A percentile compares a stretch with the other conserved stretches of the same genome.
phyloP scores from a whole-genome alignment of 2,797 vertebrate species.

The Pseudopleuronectes americanus region DNA sequence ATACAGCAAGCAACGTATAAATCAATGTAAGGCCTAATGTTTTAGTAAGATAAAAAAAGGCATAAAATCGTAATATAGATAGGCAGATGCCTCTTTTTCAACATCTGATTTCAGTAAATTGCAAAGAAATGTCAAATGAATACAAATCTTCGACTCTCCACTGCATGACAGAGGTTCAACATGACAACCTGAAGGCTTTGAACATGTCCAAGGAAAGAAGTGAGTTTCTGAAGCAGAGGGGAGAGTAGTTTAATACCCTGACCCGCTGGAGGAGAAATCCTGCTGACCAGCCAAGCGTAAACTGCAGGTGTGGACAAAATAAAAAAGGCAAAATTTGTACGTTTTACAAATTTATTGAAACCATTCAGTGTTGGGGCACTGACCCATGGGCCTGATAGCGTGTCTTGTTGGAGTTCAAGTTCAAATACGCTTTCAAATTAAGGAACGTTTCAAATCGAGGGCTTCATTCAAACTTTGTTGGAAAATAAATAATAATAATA shows the following conservation, averaged over 20 bases:
- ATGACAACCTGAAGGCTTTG: constrained; percentile 54
- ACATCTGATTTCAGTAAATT: no score
- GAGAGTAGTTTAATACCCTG: constrained; percentile 26
- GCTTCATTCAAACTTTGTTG: no score
- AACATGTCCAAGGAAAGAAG: constrained; percentile 28
- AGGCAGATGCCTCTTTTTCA: no score
- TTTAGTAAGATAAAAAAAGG: constrained; percentile 1
- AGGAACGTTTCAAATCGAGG: no score
- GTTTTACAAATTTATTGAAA: neutral
- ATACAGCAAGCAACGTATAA: constrained; percentile 10
- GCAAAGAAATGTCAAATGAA: constrained; percentile 47
- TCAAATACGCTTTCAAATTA: no score
- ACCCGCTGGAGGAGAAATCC: constrained; percentile 39
- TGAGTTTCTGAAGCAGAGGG: constrained; percentile 22
- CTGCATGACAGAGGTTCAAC: constrained; percentile 48
- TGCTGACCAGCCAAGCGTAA: constrained; percentile 38
- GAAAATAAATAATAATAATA: no score
- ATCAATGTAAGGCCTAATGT: no score
- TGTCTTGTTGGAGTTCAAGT: no score
- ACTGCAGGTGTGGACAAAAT: constrained; percentile 1
- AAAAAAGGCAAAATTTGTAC: neutral
- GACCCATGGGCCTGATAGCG: no score
- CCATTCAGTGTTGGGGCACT: no score
- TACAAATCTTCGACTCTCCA: constrained; percentile 42
- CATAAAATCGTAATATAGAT: no score